Base-by-base conservation (phyloP, 2,797 vertebrate genomes). In the Xenentodon cancila region DNA sequence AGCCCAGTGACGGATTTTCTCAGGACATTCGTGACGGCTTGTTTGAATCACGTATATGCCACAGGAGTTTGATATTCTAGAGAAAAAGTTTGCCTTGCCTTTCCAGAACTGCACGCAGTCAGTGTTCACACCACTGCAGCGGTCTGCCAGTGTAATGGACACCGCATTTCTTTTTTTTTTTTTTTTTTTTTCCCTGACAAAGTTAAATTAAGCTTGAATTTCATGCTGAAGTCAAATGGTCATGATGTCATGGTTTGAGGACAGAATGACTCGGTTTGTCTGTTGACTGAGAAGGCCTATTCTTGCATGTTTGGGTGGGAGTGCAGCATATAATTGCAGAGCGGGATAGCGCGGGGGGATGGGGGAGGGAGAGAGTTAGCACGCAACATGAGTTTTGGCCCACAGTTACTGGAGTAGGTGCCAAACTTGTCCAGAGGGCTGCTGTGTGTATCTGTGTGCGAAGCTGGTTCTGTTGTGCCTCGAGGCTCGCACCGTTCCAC, bases 221-320 rank as follows among this genome's bases (percentile, higher is more conserved):
- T 91, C 85, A 88, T 64, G 77, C 84, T 84, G 73, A 88, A 92
- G 91, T 91, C 88, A 91, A 91, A 91, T 85, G 88, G 86, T 90
- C 89, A 90, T 92, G 91, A 92, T 92, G 91, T 92, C 90, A 92
- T 92, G 89, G 87, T 90, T 90, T 87, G 82, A 88, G 89, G 88
- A 92, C 90, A 91, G 89, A 92, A 91, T 90, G 90, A 91, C 90
- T 90, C 66, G 91, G 88, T 91, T 85, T 92, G 91, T 89, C 89
- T 91, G 89, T 91, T 90, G 88, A 90, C 89, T 90, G 91, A 91
- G 90, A 82, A 90, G 91, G 87, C 91, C 90, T 92, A 93, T 93
- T 92, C 91, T 92, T 88, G 88, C 90, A 91, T 91, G 86, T 91
- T 91, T 92, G 90, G 90, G 91, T 90, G 90, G 91, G 90, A 93